Conservation (phyloP, 2,888 invertebrate genomes). For the Sesia apiformis region DNA sequence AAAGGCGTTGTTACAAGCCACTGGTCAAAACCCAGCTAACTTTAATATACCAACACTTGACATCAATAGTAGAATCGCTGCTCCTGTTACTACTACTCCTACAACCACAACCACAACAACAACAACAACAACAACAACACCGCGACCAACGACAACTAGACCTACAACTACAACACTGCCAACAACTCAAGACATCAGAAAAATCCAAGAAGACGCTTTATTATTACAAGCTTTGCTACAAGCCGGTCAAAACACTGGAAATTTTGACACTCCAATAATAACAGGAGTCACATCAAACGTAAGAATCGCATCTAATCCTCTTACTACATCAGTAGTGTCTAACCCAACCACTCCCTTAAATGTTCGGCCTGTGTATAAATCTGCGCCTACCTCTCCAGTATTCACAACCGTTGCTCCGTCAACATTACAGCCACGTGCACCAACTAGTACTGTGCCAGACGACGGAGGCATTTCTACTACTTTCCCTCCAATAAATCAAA, state of each 20-base stretch:
- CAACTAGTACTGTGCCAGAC: conserved; percentile 30
- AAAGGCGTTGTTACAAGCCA: conserved; percentile 58
- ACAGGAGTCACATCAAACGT: conserved; percentile 59
- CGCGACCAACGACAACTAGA: conserved; percentile 23
- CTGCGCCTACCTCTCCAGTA: conserved; percentile 29
- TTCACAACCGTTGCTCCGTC: conserved; percentile 37
- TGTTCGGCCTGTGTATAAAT: conserved; percentile 44
- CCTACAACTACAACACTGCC: conserved; percentile 26
- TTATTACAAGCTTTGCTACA: conserved; percentile 60
- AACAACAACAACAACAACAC: conserved; percentile 21
- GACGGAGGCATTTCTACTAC: conserved; percentile 57
- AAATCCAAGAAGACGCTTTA: conserved; percentile 55
- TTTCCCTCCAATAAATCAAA: conserved; percentile 36
- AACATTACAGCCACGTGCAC: conserved; percentile 36
- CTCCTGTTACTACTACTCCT: conserved; percentile 18
- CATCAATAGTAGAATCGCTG: conserved; percentile 24
- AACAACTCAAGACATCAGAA: conserved; percentile 45
- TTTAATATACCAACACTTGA: conserved; percentile 51
- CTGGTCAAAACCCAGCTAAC: conserved; percentile 52
- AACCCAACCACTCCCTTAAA: conserved; percentile 53
- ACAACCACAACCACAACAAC: conserved; percentile 22
- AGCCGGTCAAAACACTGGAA: conserved; percentile 41
- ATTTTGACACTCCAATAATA: conserved; percentile 42
- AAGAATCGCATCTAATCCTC: conserved; percentile 54
- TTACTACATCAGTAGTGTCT: conserved; percentile 46